Conservation (phyloP, 2,888 invertebrate species). For the Conomelus anceps region DNA sequence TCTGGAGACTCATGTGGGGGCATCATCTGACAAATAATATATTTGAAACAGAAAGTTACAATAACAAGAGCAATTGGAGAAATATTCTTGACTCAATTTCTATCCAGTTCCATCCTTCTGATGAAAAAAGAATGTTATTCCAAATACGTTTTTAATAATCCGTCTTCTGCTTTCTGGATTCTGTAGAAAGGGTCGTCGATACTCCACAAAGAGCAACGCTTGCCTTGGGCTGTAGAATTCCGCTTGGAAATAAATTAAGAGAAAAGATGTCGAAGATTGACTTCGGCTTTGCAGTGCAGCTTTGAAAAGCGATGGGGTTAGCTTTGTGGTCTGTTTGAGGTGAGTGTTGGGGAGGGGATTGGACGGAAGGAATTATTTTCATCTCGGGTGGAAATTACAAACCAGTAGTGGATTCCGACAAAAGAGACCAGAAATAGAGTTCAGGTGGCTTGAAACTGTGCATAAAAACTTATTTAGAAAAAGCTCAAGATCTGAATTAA, state of each 20-base stretch:
- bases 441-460: background rate
- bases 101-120: background rate
- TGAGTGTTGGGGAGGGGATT: background rate
- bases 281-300: background rate
- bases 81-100: too few relatives aligned
- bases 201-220: background rate
- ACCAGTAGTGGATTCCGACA: background rate
- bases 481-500: slow-evolving; percentile 8
- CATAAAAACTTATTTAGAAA: slow-evolving; percentile 6
- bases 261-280: background rate
- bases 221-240: background rate
- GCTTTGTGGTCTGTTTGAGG: background rate
- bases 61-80: too few relatives aligned
- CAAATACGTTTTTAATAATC: background rate
- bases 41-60: too few relatives aligned
- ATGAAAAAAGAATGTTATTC: background rate
- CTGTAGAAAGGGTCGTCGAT: background rate
- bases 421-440: background rate
- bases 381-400: background rate
- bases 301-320: background rate
- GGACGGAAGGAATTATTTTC: background rate
- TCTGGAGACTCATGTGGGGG: too few relatives aligned
- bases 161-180: background rate
- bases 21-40: too few relatives aligned
- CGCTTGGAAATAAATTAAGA: background rate